Percentiles rank a stretch among this genome's conserved stretches.
Evolutionary conservation across 2,797 vertebrate species (phyloP).

Genomic region (Sebastes minor): DNA sequence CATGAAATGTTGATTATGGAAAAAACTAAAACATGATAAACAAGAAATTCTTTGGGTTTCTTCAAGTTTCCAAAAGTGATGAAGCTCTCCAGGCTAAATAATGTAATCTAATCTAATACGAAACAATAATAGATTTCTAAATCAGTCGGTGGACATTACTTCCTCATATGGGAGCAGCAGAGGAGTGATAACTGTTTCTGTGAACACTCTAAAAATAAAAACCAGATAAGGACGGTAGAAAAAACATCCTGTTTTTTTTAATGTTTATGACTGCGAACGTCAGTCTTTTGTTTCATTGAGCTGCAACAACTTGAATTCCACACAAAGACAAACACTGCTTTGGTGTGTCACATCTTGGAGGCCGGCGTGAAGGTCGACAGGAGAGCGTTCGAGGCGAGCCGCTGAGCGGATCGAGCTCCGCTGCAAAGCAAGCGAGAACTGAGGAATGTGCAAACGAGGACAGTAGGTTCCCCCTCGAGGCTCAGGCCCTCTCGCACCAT

Average conservation of each 20-base stretch:
- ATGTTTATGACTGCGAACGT: not conserved
- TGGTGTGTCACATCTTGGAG: conserved; percentile 29
- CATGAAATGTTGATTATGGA: not conserved
- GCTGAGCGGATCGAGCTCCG: conserved; percentile 29
- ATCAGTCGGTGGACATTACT: not conserved
- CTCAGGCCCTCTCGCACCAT: conserved; percentile 77
- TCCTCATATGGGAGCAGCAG: conserved; percentile 16
- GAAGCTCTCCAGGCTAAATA: not conserved
- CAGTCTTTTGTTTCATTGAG: not conserved
- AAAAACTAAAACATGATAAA: not conserved
- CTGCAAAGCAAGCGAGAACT: conserved; percentile 53
- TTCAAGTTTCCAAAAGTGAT: not conserved
- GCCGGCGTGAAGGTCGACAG: conserved; percentile 53
- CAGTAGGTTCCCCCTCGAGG: conserved; percentile 82
- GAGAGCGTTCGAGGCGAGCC: conserved; percentile 19
- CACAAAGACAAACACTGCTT: conserved; percentile 6
- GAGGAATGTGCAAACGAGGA: conserved; percentile 84
- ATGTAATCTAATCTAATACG: not conserved
- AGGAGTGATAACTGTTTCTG: conserved; percentile 21
- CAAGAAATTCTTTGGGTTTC: not conserved
- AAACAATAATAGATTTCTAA: not conserved
- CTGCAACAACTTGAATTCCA: not conserved
- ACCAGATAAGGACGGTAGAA: conserved; percentile 7
- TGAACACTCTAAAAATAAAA: conserved; percentile 38
- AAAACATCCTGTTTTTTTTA: conserved; percentile 1